These are phyloP conservation scores for Hermatobates lingyangjiaoensis DNA, from an alignment of 1,140 invertebrate species.

Conservation along the genomic window DNA sequence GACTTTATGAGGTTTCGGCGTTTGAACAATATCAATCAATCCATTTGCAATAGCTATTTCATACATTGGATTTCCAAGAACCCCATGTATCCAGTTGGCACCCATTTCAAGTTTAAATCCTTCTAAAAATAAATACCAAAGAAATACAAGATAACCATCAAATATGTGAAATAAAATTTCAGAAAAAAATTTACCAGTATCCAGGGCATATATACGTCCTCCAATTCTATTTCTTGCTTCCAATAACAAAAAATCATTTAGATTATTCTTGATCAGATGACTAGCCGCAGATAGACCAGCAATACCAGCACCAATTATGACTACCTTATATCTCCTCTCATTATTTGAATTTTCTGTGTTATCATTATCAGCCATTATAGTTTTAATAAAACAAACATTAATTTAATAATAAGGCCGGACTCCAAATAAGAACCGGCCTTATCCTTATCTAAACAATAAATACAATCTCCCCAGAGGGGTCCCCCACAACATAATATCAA, in stretches of 20 bases:
- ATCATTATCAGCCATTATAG: neutral
- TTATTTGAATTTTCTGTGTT: conserved; percentile 5
- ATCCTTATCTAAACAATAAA: too few species aligned
- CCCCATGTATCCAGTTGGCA: conserved; percentile 86
- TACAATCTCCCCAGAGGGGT: too few species aligned
- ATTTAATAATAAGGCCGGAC: neutral
- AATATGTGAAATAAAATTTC: neutral
- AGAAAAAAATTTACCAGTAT: conserved; percentile 35
- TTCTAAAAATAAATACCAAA: conserved; percentile 22
- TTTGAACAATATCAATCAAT: conserved; percentile 59
- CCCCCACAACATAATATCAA: too few species aligned
- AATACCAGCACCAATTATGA: conserved; percentile 74
- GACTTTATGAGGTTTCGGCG: conserved; percentile 67
- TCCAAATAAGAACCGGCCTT: too few species aligned
- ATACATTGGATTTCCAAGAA: conserved; percentile 66
- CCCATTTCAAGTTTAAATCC: conserved; percentile 54
- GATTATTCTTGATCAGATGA: conserved; percentile 60
- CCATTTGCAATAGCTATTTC: conserved; percentile 66
- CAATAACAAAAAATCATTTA: conserved; percentile 55
- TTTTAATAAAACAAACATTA: neutral
- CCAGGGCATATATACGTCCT: conserved; percentile 55
- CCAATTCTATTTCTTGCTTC: conserved; percentile 62
- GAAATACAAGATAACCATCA: conserved; percentile 3
- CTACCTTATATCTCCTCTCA: conserved; percentile 36
- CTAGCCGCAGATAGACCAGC: conserved; percentile 69